Conservation (phyloP, 37 sponge, comb jelly and placozoan genomes). For the Oscarella lobularis region DNA sequence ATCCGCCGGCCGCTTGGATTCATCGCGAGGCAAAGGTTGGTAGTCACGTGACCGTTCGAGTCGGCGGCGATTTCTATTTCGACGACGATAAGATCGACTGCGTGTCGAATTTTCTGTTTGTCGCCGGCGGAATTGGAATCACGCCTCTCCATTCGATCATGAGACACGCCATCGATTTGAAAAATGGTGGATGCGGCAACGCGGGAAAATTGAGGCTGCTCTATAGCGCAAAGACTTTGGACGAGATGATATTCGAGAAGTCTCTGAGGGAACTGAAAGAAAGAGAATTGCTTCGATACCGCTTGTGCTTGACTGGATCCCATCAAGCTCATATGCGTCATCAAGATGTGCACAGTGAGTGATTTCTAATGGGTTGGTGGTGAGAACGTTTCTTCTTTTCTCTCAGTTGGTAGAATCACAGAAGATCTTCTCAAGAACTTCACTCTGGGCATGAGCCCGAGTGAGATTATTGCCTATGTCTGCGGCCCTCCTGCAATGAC, state of each 20-base stretch:
- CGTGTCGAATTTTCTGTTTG: not conserved
- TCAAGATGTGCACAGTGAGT: no score
- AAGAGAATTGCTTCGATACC: no score
- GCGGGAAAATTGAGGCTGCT: not conserved
- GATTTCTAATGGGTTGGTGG: no score
- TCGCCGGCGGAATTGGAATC: not conserved
- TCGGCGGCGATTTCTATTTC: not conserved
- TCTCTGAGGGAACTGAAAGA: not conserved
- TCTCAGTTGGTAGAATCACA: not conserved
- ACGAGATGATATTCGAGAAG: not conserved
- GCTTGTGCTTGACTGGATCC: no score
- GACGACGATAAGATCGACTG: not conserved
- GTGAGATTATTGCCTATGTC: not conserved
- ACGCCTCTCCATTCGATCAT: not conserved
- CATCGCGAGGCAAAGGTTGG: no score
- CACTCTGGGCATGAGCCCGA: not conserved
- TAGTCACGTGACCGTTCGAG: not conserved
- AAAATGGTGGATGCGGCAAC: not conserved
- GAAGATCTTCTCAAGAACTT: not conserved
- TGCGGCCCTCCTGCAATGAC: not conserved
- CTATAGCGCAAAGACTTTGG: not conserved
- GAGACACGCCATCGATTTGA: not conserved
- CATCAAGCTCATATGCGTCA: no score
- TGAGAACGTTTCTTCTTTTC: not conserved
- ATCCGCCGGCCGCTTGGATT: no score